Conservation (phyloP, 2,797 vertebrate genomes). For the Helicolenus hilgendorfi region DNA sequence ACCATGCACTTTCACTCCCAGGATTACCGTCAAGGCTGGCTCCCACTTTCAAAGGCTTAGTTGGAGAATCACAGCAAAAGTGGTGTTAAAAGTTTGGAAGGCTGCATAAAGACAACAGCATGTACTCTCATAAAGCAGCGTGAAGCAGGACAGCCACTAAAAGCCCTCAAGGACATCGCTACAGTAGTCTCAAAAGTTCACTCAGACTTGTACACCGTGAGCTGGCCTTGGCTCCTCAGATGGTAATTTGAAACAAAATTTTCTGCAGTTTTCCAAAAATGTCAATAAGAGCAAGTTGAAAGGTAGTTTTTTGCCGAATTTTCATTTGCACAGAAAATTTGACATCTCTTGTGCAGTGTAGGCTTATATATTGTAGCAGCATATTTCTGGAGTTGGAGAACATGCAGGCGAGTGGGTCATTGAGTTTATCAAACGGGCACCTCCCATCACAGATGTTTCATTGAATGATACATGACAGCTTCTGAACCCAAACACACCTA, state of each 20-base stretch:
- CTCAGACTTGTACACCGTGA: background rate
- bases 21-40: slow-evolving; percentile 53
- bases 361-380: background rate
- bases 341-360: background rate
- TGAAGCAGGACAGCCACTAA: slow-evolving; percentile 47
- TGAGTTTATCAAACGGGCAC: slow-evolving; percentile 55
- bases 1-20: slow-evolving; percentile 19
- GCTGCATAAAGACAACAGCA: slow-evolving; percentile 62
- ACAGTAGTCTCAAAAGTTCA: slow-evolving; percentile 21
- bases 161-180: slow-evolving; percentile 48
- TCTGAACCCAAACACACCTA: background rate
- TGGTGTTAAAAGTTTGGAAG: slow-evolving; percentile 63
- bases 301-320: background rate
- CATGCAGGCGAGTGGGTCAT: slow-evolving; percentile 24
- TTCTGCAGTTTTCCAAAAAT: background rate
- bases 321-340: background rate
- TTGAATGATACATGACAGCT: slow-evolving; percentile 41
- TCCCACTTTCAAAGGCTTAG: slow-evolving; percentile 65
- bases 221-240: background rate
- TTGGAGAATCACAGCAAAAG: slow-evolving; percentile 64
- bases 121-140: slow-evolving; percentile 72
- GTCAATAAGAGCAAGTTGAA: background rate
- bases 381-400: background rate
- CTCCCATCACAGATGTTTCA: slow-evolving; percentile 71
- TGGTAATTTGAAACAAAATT: slow-evolving; percentile 3